Percentiles rank a stretch among this genome's conserved stretches.
Evolutionary conservation across 2,888 invertebrate species (phyloP).

Genomic region (Labia minor): DNA sequence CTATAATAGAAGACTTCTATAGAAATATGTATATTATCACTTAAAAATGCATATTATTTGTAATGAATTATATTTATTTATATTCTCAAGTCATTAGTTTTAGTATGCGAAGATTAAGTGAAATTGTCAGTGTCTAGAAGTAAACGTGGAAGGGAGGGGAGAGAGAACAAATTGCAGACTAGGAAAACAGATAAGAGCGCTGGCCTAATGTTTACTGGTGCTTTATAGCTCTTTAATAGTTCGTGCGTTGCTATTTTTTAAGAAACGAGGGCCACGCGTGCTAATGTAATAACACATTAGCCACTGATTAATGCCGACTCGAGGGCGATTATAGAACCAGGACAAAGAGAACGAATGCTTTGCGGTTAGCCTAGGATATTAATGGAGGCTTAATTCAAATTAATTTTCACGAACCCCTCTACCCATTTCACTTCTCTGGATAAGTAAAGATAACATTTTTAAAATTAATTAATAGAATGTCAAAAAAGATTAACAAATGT

Average conservation of each 20-base stretch:
- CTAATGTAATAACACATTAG: not conserved
- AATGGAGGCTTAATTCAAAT: not conserved
- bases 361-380: not conserved
- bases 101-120: conserved; percentile 3
- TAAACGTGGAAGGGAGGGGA: too few relatives aligned
- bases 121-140: not conserved
- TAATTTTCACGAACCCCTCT: not conserved
- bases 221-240: conserved; percentile 5
- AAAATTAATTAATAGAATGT: too few relatives aligned
- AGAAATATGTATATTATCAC: too few relatives aligned
- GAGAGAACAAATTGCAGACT: not conserved
- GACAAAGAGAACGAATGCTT: not conserved
- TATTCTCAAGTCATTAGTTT: too few relatives aligned
- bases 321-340: not conserved
- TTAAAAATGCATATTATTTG: too few relatives aligned
- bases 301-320: not conserved
- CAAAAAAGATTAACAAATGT: too few relatives aligned
- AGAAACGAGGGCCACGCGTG: not conserved
- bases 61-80: too few relatives aligned
- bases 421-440: too few relatives aligned
- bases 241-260: not conserved
- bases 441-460: too few relatives aligned
- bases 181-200: not conserved
- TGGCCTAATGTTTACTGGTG: not conserved
- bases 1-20: too few relatives aligned